phyloP scores from a whole-genome alignment of 2,888 invertebrate species.

The Pristionchus arcanus region DNA sequence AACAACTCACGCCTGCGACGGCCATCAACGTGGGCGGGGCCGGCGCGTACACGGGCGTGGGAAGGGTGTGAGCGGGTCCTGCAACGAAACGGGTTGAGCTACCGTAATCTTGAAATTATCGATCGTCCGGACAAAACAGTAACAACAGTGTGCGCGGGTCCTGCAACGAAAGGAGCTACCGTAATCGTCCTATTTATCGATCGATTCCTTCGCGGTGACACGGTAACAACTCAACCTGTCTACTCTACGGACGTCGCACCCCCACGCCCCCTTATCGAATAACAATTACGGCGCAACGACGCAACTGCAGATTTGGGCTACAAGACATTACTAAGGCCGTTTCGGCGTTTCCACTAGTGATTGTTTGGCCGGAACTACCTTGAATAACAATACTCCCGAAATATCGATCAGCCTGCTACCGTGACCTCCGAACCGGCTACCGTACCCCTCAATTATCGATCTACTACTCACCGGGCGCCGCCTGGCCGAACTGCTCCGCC shows the following conservation, averaged over 20 bases:
- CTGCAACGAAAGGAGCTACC: background rate
- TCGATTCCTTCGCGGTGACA: too few relatives aligned
- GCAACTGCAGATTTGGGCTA: too few relatives aligned
- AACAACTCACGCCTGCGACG: background rate
- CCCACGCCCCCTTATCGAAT: background rate
- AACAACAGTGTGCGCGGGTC: background rate
- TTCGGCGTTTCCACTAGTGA: too few relatives aligned
- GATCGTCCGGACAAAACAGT: background rate
- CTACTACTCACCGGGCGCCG: background rate
- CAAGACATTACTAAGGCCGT: too few relatives aligned
- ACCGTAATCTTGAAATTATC: background rate
- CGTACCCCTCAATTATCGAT: background rate
- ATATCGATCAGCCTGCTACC: background rate
- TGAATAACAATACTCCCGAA: too few relatives aligned
- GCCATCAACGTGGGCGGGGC: background rate
- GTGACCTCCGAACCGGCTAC: background rate
- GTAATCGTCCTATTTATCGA: too few relatives aligned
- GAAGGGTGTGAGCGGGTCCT: constrained; percentile 18
- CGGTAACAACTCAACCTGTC: too few relatives aligned
- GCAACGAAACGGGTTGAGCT: background rate
- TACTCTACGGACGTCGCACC: too few relatives aligned
- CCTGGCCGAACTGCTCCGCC: constrained; percentile 20
- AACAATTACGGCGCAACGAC: too few relatives aligned
- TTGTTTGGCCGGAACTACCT: too few relatives aligned
- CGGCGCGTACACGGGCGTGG: background rate